Percentiles rank a stretch among this genome's conserved stretches.
Conservation (phyloP, 2,113 vertebrate genomes). For the Mystacornis crossleyi region DNA sequence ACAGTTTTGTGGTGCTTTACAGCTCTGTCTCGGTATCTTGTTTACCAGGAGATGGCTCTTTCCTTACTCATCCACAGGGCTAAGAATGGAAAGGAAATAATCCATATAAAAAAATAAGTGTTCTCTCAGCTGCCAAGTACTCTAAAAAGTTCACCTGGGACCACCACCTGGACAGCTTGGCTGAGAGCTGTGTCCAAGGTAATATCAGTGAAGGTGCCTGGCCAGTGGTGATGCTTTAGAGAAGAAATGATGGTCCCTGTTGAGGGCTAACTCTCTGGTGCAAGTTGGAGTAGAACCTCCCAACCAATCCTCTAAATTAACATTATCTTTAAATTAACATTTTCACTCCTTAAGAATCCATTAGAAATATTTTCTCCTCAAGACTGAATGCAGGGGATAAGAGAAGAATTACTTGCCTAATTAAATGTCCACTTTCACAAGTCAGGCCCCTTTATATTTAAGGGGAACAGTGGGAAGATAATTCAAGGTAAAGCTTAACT, state of each 20-base stretch:
- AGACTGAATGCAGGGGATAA: not conserved
- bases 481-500: not conserved
- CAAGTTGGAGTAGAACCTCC: not conserved
- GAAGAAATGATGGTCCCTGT: not conserved
- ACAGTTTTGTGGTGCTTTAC: not conserved
- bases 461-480: not conserved
- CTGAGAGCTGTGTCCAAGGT: not conserved
- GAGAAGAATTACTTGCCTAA: not conserved
- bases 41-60: slow-evolving; percentile 9
- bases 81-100: not conserved
- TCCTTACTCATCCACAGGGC: not conserved
- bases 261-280: not conserved
- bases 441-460: not conserved
- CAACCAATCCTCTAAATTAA: not conserved
- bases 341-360: not conserved
- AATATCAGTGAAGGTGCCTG: not conserved
- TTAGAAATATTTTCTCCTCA: not conserved
- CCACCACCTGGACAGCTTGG: not conserved
- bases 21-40: not conserved
- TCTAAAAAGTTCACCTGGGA: not conserved
- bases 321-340: not conserved
- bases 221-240: not conserved
- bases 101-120: not conserved
- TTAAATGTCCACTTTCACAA: not conserved
- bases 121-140: not conserved